Base-by-base conservation (phyloP, 2,113 vertebrate species). In the Saimiri boliviensis region DNA sequence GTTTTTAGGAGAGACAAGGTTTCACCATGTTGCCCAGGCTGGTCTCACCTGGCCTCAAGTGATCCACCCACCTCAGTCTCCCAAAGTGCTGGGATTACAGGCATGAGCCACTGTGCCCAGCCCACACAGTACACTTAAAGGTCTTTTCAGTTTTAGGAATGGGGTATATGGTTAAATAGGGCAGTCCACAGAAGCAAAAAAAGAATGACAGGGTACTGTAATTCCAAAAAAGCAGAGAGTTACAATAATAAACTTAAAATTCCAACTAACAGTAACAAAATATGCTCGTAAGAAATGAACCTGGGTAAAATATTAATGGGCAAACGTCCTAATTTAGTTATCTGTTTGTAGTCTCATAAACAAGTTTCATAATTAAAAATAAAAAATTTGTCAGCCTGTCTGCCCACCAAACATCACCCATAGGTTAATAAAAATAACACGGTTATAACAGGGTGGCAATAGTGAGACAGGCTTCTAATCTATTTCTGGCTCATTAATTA, bases 181-280 rank as follows among this genome's bases (percentile, higher is more conserved):
- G 1, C 20, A 42, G 47, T 77, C 37, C 94, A 95, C 71, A 81
- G 71, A 97, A 95, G 54, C 54, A 96, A 95, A 87, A 54, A 54
- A 93, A 81, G 23, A 94, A 84, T 76, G 25, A 63, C 1, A 52
- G 27, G 8, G 10, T 70, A 54, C 9, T 79, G 6, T 30, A 92
- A 88, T 86, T 86, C 27, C 6, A 96, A 84, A 95, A 84, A 76
- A 88, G 12, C 13, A 74, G 32, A 87, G 13, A 81, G 47, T 60
- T 49, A 86, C 10, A 85, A 35, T 6, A 6, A 49, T 40, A 86
- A 94, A 89, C 25, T 73, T 82, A 58, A 82, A 93, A 90, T 76
- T 81, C 56, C n/a, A 95, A 94, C 35, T 73, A 83, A 42, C 86
- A 85, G 35, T 19, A 96, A 90, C 23, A 93, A 94, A 97, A 74